phyloP scores from a whole-genome alignment of 2,888 invertebrate genomes.

The Pimpla rufipes region DNA sequence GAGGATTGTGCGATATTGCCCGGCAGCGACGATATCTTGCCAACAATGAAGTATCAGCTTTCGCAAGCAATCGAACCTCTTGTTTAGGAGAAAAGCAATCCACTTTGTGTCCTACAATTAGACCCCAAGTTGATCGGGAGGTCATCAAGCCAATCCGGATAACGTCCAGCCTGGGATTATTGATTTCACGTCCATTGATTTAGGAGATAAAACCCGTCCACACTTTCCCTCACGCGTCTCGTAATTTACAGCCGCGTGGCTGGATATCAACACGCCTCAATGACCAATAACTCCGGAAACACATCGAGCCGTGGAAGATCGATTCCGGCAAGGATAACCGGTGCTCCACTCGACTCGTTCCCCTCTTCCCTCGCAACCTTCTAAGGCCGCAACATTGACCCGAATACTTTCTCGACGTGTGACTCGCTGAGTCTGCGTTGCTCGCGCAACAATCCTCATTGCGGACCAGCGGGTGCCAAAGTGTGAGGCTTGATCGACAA shows the following conservation, averaged over 20 bases:
- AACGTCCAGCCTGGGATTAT: neutral
- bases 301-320: constrained; percentile 42
- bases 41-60: neutral
- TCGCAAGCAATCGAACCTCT: neutral
- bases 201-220: neutral
- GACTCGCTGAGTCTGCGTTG: constrained; percentile 42
- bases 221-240: neutral
- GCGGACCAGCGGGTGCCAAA: constrained; percentile 9
- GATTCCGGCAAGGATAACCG: constrained; percentile 79
- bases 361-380: constrained; percentile 57
- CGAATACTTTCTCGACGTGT: constrained; percentile 71
- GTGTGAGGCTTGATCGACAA: neutral
- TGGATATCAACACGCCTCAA: neutral
- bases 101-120: neutral
- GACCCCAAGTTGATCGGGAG: too few species aligned
- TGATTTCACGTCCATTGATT: neutral
- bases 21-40: neutral
- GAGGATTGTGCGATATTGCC: constrained; percentile 16
- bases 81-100: neutral
- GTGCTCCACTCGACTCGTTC: constrained; percentile 65
- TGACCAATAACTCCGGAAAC: constrained; percentile 49
- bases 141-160: constrained; percentile 12
- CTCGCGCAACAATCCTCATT: constrained; percentile 56
- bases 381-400: constrained; percentile 83
- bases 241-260: neutral